Conservation (phyloP, 2,797 vertebrate genomes). For the Chromobotia macracanthus region DNA sequence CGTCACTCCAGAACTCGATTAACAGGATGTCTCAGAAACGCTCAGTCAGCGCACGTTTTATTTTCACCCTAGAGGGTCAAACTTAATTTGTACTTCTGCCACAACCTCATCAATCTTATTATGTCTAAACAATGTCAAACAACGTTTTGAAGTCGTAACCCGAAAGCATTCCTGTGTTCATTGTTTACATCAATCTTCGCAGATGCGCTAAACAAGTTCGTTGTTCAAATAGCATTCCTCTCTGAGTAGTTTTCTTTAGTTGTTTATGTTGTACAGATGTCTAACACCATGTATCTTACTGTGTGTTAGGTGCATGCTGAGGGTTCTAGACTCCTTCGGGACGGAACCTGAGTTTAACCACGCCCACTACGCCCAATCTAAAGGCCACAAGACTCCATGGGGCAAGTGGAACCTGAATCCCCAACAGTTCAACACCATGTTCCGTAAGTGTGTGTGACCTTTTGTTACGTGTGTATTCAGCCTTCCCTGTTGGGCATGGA, state of each 20-base stretch:
- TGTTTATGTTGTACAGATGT: background rate
- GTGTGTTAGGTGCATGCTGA: conserved; percentile 89
- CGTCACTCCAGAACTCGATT: background rate
- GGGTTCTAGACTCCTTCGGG: conserved; percentile 96
- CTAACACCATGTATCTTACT: background rate
- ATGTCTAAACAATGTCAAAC: no score
- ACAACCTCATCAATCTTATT: no score
- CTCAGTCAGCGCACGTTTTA: background rate
- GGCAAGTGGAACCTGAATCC: conserved; percentile 99
- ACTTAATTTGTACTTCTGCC: no score
- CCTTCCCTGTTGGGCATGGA: no score
- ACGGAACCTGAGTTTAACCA: conserved; percentile 99
- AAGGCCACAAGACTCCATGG: conserved; percentile 98
- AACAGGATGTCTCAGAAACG: background rate
- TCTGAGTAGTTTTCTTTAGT: background rate
- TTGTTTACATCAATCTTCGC: background rate
- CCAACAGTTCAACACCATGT: conserved; percentile 99
- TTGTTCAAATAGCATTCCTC: background rate
- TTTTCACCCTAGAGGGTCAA: no score
- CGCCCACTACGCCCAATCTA: conserved; percentile 95
- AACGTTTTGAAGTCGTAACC: background rate
- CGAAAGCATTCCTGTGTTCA: background rate
- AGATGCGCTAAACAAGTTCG: background rate
- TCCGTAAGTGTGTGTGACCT: conserved; percentile 85
- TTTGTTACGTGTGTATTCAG: background rate